Evolutionary conservation across 2,797 vertebrate genomes (phyloP), one percentile per base, ranked within the genome.

Genomic region (Sebastes glaucus): DNA sequence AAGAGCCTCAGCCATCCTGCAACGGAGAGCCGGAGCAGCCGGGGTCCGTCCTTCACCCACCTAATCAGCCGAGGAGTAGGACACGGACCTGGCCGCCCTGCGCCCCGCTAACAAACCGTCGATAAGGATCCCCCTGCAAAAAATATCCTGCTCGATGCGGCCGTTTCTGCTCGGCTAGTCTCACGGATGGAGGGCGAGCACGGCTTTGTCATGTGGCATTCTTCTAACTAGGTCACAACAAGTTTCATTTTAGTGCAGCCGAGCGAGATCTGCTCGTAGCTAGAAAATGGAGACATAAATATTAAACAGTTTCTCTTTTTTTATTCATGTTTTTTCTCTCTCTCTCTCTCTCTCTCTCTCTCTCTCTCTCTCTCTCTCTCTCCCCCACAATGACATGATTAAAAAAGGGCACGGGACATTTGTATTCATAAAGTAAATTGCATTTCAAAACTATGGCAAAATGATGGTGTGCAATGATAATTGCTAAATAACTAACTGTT

Each of bases 181-280:
- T 84, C 27, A 66, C 32, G 74, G 89, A 89, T 74, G 63, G 89
- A 87, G 87, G 72, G 79, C 23, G 71, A 86, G 75, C 81, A n/a
- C 67, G 74, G 88, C 90, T 83, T 82, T 80, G 92, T 95, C 91
- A 89, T 89, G 89, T 85, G 87, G 84, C 89, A 78, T 92, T 92
- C 87, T 88, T 49, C 89, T 93, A 96, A 95, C 87, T 95, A 93
- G 95, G 95, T 95, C 95, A 95, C 92, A 85, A 88, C 89, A 91
- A 93, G 92, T 93, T 94, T 94, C 88, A 87, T 89, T 93, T 94
- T 93, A 95, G 93, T 90, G 92, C 91, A 93, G 88, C 84, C 88
- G n/a, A 92, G 93, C 88, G 80, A 91, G 89, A 90, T 87, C 80
- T 57, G 80, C 90, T 89, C 74, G 64, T 88, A 89, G 91, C 92